phyloP scores from a whole-genome alignment of 2,888 invertebrate genomes.

The Calameuta idolon region DNA sequence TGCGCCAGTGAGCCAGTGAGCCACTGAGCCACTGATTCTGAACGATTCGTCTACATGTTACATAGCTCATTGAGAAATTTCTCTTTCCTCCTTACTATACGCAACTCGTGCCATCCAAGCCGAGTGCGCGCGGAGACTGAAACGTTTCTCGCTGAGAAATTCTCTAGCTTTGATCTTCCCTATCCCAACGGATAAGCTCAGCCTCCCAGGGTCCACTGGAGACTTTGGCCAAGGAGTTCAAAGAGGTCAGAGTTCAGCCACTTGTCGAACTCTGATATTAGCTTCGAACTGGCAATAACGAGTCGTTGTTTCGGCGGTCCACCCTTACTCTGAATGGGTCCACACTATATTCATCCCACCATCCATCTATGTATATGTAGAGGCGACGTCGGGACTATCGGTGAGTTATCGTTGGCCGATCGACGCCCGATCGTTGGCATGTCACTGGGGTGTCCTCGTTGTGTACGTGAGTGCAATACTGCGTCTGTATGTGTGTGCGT shows the following conservation, averaged over 20 bases:
- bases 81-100: neutral
- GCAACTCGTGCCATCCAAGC: neutral
- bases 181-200: neutral
- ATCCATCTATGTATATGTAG: neutral
- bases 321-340: neutral
- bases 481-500: neutral
- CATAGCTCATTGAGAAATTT: neutral
- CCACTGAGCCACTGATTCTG: neutral
- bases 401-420: neutral
- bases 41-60: neutral
- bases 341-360: neutral
- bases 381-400: neutral
- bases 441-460: neutral
- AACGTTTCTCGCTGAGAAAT: neutral
- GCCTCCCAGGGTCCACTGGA: neutral
- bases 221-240: neutral
- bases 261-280: neutral
- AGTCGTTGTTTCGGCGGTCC: neutral
- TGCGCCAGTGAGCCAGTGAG: neutral
- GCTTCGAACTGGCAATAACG: neutral
- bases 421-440: neutral
- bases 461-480: neutral
- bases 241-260: neutral
- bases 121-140: neutral
- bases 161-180: neutral